Evolutionary conservation across 2,888 invertebrate genomes (phyloP), one percentile per base, ranked within the genome.

Genomic region (Epistrophella euchroma): DNA sequence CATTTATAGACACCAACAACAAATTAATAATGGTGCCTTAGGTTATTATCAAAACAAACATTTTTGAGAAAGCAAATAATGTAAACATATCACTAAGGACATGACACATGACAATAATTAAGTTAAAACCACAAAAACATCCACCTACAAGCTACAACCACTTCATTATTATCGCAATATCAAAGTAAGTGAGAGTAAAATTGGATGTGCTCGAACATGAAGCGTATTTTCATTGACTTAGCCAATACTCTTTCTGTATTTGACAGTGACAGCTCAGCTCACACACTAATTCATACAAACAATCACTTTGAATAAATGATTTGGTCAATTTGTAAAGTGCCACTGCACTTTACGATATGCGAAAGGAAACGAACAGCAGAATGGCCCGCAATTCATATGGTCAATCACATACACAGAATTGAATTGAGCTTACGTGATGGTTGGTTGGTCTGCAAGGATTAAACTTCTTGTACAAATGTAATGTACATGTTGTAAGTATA

Each of bases 291-390:
- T 47, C 45, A 66, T 66, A 64, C 28, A 66, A 13, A 52, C 73
- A 75, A 75, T 79, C 64, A 75, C 79, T 75, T 79, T 84, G 84
- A 84, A 84, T 84, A 84, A 84, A 84, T 84, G 71, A 84, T 84
- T 79, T 52, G 64, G 74, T 84, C 79, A 79, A 84, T 79, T 84
- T 74, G 84, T 84, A 75, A 71, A 84, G 79, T 79, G 79, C 64
- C 75, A 79, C 64, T 43, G 56, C 19, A 56, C 62, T 52, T 64
- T 75, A 70, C 77, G 52, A 35, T 50, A 6, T 52, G 15, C 22
- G 40, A 3, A 25, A 17, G 22, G 11, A 17, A n/a, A 40, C 15
- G 17, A 22, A 40, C 25, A 25, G 19, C 4, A 58, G 58, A 62
- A 28, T 43, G 43, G 11, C 43, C 25, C 2, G 43, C 62, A 62